Base-by-base conservation (phyloP, 2,797 vertebrate genomes). In the Rhyacichthys aspro region DNA sequence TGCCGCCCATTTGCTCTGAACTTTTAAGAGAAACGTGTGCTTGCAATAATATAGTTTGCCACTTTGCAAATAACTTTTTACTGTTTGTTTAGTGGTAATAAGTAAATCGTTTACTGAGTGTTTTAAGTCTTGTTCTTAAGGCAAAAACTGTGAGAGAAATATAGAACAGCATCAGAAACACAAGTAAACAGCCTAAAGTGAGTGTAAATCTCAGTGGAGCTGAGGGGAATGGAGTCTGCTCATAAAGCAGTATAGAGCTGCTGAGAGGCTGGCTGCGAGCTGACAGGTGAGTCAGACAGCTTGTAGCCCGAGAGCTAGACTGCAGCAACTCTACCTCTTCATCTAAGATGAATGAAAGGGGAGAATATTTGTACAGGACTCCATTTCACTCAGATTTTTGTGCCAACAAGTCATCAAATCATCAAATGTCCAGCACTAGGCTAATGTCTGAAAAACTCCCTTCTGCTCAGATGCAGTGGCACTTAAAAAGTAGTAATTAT, bases 221-320 rank as follows among this genome's bases (percentile, higher is more conserved):
- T 52, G 49, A 39, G 12, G 36, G 36, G 36, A 53, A 19, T 5
- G 36, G 36, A 39, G 49, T 10, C 33, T 16, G 34, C 37, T 19
- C 34, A 52, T 14, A 39, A 39, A 53, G 34, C 49, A 39, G 16
- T 12, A 28, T 28, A 28, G 23, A 28, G 23, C 23, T 28, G 3
- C 23, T 4, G 23, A 28, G 23, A 28, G 4, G 23, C 23, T 28
- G 23, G 17, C 11, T 17, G 48, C 34, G 16, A 23, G 49, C 17
- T 37, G 49, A 53, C 49, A 53, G 34, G 48, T 17, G 34, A 53
- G 36, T 34, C 48, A 52, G 49, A 38, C 49, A 38, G 49, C 17
- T 52, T 38, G 49, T 52, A 52, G 33, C 49, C 49, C 49, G 17
- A 52, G 33, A 36, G 47, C 47, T 11, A 52, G 34, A 52, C 49